A percentile compares a stretch with the other conserved stretches of the same genome.
These are phyloP conservation scores for Pseudotriccus pelzelni DNA, from an alignment of 2,797 vertebrate genomes.

Conservation along the genomic window DNA sequence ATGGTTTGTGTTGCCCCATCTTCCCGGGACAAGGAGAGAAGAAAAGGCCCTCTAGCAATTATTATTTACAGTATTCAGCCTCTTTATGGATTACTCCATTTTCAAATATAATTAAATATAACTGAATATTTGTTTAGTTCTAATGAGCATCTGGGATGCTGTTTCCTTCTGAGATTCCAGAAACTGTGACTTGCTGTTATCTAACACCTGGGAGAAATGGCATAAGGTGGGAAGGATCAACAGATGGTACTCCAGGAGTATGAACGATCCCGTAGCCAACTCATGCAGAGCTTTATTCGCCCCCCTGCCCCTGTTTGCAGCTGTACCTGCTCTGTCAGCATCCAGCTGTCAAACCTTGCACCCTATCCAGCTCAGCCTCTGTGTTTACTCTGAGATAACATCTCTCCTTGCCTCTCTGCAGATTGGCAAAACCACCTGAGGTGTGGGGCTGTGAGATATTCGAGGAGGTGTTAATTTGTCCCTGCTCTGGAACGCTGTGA, in stretches of 20 bases:
- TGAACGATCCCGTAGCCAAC: neutral
- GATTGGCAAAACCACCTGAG: neutral
- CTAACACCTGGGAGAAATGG: neutral
- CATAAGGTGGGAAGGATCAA: rapidly evolving
- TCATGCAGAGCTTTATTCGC: neutral
- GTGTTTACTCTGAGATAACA: neutral
- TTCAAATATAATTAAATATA: neutral
- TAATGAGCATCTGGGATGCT: neutral
- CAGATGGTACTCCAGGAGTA: neutral
- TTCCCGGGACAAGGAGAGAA: neutral
- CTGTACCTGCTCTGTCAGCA: neutral
- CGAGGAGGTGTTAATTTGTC: neutral
- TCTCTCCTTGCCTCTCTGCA: neutral
- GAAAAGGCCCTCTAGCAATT: neutral
- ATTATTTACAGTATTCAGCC: neutral
- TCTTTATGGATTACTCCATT: neutral
- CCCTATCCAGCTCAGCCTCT: neutral
- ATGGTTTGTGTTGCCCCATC: neutral
- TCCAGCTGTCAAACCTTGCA: neutral
- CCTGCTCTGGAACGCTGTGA: neutral
- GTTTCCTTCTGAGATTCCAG: neutral
- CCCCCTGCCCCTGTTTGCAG: neutral
- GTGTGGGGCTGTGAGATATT: neutral
- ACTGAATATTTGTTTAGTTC: neutral
- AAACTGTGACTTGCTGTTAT: neutral